Percentiles rank a stretch among this genome's conserved stretches.
These are phyloP conservation scores for Entelurus aequoreus DNA, from an alignment of 2,113 vertebrate genomes.

Conservation along the genomic window DNA sequence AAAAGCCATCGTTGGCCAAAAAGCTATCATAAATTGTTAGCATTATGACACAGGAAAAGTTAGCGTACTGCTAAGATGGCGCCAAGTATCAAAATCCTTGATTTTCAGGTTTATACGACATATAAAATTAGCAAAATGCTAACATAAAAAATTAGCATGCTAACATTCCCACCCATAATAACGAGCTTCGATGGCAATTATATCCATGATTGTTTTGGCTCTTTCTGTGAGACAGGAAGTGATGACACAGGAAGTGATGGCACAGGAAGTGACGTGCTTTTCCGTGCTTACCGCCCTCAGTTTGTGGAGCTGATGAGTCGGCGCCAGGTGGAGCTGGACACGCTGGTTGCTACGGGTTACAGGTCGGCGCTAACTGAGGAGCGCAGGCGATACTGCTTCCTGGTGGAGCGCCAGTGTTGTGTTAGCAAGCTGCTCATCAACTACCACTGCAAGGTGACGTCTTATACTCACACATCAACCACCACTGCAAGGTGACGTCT, in stretches of 20 bases:
- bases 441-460: constrained; percentile 79
- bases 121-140: no score
- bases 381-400: constrained; percentile 79
- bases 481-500: no score
- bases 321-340: constrained; percentile 77
- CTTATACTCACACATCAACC: background rate
- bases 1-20: no score
- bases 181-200: no score
- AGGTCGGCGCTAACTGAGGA: constrained; percentile 80
- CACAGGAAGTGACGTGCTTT: no score
- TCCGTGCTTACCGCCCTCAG: constrained; percentile 44
- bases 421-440: constrained; percentile 80
- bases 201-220: constrained; percentile 7
- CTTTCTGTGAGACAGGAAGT: constrained; percentile 23
- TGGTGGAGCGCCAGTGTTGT: constrained; percentile 81
- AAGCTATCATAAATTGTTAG: no score
- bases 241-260: constrained; percentile 44
- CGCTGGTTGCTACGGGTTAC: constrained; percentile 77
- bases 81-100: no score
- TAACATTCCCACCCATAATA: no score
- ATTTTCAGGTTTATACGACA: no score
- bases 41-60: no score
- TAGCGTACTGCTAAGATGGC: no score
- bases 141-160: no score
- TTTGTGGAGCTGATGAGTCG: constrained; percentile 83